A percentile compares a stretch with the other conserved stretches of the same genome.
Evolutionary conservation across 2,113 vertebrate genomes (phyloP).

Genomic region (Mobula hypostoma): DNA sequence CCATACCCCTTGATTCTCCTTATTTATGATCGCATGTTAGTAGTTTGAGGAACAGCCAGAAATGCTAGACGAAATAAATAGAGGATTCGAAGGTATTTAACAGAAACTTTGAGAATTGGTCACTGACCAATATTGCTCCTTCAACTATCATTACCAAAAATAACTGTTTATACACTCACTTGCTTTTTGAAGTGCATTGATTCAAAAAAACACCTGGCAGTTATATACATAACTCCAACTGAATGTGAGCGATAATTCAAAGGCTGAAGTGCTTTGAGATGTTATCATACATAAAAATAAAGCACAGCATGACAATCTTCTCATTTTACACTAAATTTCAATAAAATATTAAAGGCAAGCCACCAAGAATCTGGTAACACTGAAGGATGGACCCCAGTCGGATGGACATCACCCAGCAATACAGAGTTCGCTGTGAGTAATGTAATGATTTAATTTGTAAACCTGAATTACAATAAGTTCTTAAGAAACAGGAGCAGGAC

Average conservation of each 20-base stretch:
- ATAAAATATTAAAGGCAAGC: not conserved
- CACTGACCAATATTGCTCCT: not conserved
- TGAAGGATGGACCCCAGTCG: no score
- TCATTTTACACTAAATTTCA: not conserved
- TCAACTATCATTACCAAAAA: not conserved
- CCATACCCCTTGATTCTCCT: no score
- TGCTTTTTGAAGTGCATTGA: not conserved
- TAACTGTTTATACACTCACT: not conserved
- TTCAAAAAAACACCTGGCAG: not conserved
- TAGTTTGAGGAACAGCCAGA: not conserved
- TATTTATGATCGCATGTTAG: not conserved
- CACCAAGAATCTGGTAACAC: not conserved
- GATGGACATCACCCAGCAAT: not conserved
- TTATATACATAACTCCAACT: not conserved
- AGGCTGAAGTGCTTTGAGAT: not conserved
- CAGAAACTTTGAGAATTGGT: no score
- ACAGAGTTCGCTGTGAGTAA: not conserved
- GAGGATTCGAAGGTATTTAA: not conserved
- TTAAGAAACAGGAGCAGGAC: no score
- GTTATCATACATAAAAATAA: not conserved
- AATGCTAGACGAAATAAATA: not conserved
- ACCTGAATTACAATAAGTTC: not conserved
- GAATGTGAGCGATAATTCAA: slow-evolving; percentile 31
- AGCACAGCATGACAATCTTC: not conserved
- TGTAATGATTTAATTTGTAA: not conserved